These are phyloP conservation scores for Molorchus minor DNA, from an alignment of 2,888 invertebrate genomes.

Conservation along the genomic window DNA sequence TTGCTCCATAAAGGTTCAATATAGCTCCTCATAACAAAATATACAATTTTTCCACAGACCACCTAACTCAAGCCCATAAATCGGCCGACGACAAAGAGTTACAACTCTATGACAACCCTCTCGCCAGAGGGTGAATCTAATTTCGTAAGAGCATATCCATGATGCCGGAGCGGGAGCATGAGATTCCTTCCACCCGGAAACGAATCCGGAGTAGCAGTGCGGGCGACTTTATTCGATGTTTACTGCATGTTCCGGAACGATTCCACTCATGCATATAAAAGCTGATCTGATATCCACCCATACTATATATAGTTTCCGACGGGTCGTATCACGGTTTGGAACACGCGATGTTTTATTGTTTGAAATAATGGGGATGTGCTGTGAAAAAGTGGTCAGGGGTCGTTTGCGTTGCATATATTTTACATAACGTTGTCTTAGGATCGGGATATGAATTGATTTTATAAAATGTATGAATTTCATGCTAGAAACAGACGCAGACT, in stretches of 20 bases:
- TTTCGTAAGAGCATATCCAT: slow-evolving; percentile 26
- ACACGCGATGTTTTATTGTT: not conserved
- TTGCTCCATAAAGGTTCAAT: no score
- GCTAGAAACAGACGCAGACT: no score
- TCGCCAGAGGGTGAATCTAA: slow-evolving; percentile 30
- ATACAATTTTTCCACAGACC: no score
- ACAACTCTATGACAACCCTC: not conserved
- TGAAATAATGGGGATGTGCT: not conserved
- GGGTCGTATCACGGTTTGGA: not conserved
- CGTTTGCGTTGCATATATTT: not conserved
- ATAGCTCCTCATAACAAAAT: no score
- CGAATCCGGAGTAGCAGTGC: slow-evolving; percentile 29
- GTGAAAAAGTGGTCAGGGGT: not conserved
- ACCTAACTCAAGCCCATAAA: no score
- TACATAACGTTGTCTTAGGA: no score
- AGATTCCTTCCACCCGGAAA: slow-evolving; percentile 23
- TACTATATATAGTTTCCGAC: slow-evolving; percentile 11
- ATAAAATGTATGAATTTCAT: no score
- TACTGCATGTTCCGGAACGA: slow-evolving; percentile 38
- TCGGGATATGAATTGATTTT: no score
- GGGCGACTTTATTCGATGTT: slow-evolving; percentile 36
- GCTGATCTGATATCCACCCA: slow-evolving; percentile 29
- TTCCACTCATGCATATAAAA: slow-evolving; percentile 37
- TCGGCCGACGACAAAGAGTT: not conserved
- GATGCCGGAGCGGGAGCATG: slow-evolving; percentile 10